A percentile compares a stretch with the other conserved stretches of the same genome.
Conservation (phyloP, 2,113 vertebrate species). For the Carlito syrichta region DNA sequence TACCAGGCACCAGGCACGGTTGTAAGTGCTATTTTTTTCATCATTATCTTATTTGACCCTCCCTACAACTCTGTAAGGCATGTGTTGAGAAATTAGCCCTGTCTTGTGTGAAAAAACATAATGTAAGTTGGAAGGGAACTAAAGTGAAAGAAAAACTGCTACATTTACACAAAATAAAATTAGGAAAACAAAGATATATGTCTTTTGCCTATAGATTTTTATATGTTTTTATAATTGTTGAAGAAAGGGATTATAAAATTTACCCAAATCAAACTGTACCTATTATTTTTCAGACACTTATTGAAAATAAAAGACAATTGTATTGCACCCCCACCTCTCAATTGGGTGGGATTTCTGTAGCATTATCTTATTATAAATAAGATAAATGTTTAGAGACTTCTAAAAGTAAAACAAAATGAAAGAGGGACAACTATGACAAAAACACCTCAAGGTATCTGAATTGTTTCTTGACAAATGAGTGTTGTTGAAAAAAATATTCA, state of each 20-base stretch:
- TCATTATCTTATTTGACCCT: slow-evolving; percentile 7
- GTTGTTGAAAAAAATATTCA: not conserved
- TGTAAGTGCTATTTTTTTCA: not conserved
- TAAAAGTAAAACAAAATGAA: not conserved
- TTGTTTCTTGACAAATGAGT: not conserved
- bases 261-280: not conserved
- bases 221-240: not conserved
- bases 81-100: not conserved
- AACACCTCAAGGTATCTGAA: not conserved
- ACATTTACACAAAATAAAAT: not conserved
- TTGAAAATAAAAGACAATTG: not conserved
- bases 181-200: not conserved
- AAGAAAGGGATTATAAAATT: slow-evolving; percentile 1
- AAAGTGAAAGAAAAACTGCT: not conserved
- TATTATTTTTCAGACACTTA: not conserved
- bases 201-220: not conserved
- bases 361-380: no score
- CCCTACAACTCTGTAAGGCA: not conserved
- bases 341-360: not conserved
- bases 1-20: not conserved
- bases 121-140: not conserved
- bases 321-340: not conserved
- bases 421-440: not conserved
- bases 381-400: not conserved
- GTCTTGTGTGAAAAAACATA: not conserved